Percentiles rank a stretch among this genome's conserved stretches.
Conservation (phyloP, 2,888 invertebrate genomes). For the Rhamnusium bicolor region DNA sequence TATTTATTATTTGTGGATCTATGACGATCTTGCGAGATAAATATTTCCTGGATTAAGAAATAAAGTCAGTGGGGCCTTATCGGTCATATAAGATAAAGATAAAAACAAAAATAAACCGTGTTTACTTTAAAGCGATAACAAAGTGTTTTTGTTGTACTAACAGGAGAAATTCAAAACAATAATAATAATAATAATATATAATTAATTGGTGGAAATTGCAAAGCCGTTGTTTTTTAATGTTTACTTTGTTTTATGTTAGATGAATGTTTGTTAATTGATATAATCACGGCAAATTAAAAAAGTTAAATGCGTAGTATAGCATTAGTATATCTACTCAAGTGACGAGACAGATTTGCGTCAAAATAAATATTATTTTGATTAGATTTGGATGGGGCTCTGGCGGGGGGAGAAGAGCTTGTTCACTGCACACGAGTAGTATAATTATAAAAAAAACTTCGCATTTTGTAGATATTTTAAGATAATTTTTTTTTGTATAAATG, state of each 20-base stretch:
- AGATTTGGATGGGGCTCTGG: not conserved
- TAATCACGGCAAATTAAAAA: not conserved
- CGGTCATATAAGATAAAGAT: conserved; percentile 25
- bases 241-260: not conserved
- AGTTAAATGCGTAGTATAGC: not conserved
- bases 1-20: conserved; percentile 35
- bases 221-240: not conserved
- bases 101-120: conserved; percentile 31
- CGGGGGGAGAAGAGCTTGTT: not conserved
- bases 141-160: conserved; percentile 16
- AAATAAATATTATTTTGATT: conserved; percentile 2
- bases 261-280: not conserved
- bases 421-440: not conserved
- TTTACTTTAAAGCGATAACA: conserved; percentile 7
- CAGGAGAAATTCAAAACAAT: conserved; percentile 3
- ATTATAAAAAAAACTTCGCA: not conserved
- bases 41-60: conserved; percentile 19
- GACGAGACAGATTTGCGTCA: not conserved
- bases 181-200: too few relatives aligned
- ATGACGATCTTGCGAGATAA: conserved; percentile 22
- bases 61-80: not conserved
- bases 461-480: not conserved
- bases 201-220: not conserved
- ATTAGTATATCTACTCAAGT: not conserved
- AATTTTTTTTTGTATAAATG: not conserved